Evolutionary conservation across 2,888 invertebrate genomes (phyloP), one percentile per base, ranked within the genome.

Genomic region (Drosophila parthenogenetica): DNA sequence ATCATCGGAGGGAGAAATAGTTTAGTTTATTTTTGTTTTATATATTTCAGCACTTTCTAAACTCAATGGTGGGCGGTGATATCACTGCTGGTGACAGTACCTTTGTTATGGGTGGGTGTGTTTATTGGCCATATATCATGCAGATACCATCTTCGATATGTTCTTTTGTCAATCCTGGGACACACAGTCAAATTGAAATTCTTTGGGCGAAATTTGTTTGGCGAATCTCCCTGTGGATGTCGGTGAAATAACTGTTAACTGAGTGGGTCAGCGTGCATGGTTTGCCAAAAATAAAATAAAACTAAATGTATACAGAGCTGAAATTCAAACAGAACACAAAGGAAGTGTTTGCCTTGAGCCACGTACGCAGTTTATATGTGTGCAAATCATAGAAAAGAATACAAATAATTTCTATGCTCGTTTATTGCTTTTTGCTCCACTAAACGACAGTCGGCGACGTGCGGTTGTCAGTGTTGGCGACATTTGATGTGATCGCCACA

Each of bases 371-470:
- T 22, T 37, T 14, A 14, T 59, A 11, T 51, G 46, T 22, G 22
- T 65, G 66, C 59, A 40, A 48, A 68, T 22, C 51, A 37, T 13
- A 25, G 35, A 22, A 13, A 7, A 40, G n/a, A n/a, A 46, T 35
- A 22, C 11, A 37, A 46, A 25, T 55, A 16, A 66, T 81, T 78
- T 83, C 76, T 76, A 83, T 57, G 50, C 69, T 58, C 45, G 55
- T 59, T 67, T 60, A 22, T 29, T 29, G 17, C 16, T 17, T 10
- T 22, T 35, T 77, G 86, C 81, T 84, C 84, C 39, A 86, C 42
- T 76, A 85, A 81, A 73, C 59, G 84, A 86, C 84, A 79, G 68
- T 45, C 45, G 54, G 43, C 59, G 70, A 81, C 84, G 87, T 81
- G 79, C 50, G 29, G 39, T 73, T 83, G 79, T 84, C 82, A 74